Percentiles rank a stretch among this genome's conserved stretches.
phyloP scores from a whole-genome alignment of 2,888 invertebrate species.

The Patella pellucida region DNA sequence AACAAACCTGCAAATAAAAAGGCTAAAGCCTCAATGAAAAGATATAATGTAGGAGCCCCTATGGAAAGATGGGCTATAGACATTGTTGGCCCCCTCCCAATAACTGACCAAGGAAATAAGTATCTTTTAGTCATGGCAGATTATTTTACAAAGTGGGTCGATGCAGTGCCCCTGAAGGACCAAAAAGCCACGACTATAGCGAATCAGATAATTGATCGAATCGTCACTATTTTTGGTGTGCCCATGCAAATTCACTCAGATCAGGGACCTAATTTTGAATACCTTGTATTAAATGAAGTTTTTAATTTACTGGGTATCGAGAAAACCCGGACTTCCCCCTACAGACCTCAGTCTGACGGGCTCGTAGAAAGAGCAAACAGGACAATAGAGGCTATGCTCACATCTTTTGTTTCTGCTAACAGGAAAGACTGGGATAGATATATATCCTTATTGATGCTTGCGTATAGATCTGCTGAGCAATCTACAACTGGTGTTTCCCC shows the following conservation, averaged over 20 bases:
- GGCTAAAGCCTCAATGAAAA: neutral
- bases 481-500: neutral
- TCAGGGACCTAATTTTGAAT: constrained; percentile 8
- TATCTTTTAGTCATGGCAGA: neutral
- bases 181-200: constrained; percentile 5
- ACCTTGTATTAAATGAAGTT: neutral
- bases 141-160: constrained; percentile 8
- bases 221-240: neutral
- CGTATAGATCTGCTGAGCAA: neutral
- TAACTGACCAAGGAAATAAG: constrained; percentile 6
- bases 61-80: constrained; percentile 16
- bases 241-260: neutral
- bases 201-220: neutral
- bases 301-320: neutral
- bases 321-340: neutral
- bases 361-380: neutral
- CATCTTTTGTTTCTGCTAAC: neutral
- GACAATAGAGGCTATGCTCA: neutral
- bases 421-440: neutral
- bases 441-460: neutral
- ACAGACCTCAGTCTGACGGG: neutral
- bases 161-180: constrained; percentile 6
- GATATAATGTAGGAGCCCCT: neutral
- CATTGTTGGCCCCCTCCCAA: constrained; percentile 7
- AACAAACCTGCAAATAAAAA: neutral